A percentile compares a stretch with the other conserved stretches of the same genome.
Evolutionary conservation across 2,888 invertebrate genomes (phyloP).

Genomic region (Dryobotodes eremita): DNA sequence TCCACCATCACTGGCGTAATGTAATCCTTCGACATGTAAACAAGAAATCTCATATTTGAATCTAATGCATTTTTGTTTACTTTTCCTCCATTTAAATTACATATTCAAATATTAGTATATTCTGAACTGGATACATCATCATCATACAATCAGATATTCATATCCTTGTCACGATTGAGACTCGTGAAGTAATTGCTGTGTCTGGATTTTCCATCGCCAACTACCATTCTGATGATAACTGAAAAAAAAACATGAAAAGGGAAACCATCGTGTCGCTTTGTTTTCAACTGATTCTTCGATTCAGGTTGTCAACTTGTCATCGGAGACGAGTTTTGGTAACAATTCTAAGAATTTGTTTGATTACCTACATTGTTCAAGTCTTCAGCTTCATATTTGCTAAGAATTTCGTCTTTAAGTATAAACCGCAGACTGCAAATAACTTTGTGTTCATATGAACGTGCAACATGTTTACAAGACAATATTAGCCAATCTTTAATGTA

Average conservation of each 20-base stretch:
- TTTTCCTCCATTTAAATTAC: conserved; percentile 26
- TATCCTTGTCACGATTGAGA: conserved; percentile 16
- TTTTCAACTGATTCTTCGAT: conserved; percentile 20
- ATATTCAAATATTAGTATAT: conserved; percentile 21
- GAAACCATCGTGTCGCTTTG: background rate
- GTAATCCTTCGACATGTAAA: conserved; percentile 31
- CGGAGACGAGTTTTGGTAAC: background rate
- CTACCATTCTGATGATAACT: conserved; percentile 7
- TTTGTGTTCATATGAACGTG: conserved; percentile 31
- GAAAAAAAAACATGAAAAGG: background rate
- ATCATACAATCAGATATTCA: conserved; percentile 9
- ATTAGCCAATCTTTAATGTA: conserved; percentile 65
- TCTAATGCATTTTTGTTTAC: conserved; percentile 44
- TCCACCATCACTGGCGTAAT: conserved; percentile 26
- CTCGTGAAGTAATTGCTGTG: background rate
- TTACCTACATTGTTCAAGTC: conserved; percentile 14
- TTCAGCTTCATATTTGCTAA: conserved; percentile 7
- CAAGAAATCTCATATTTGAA: conserved; percentile 24
- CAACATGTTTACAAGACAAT: conserved; percentile 56
- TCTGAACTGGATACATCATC: conserved; percentile 8
- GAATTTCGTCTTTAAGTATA: conserved; percentile 5
- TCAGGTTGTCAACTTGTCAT: background rate
- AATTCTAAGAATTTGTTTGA: conserved; percentile 7
- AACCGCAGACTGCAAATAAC: conserved; percentile 22
- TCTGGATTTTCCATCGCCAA: conserved; percentile 6